These are phyloP conservation scores for Eremobia ochroleuca DNA, from an alignment of 2,888 invertebrate genomes.

Conservation along the genomic window DNA sequence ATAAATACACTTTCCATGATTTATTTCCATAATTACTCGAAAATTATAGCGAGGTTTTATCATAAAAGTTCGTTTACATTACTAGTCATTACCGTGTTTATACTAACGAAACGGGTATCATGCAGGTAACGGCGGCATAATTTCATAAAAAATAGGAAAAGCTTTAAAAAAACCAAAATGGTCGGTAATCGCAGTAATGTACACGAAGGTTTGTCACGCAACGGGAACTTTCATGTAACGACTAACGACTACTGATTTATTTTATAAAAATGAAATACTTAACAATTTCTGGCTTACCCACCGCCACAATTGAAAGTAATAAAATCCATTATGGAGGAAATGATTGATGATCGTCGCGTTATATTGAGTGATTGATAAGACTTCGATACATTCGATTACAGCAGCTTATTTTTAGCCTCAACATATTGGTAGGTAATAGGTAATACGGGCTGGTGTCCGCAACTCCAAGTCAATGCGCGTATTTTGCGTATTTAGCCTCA, in stretches of 20 bases:
- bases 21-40: constrained; percentile 46
- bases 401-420: constrained; percentile 30
- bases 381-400: constrained; percentile 43
- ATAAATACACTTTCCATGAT: constrained; percentile 37
- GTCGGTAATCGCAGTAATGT: constrained; percentile 71
- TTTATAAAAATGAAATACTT: constrained; percentile 51
- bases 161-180: constrained; percentile 54
- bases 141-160: constrained; percentile 56
- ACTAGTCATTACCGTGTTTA: constrained; percentile 52
- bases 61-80: constrained; percentile 55
- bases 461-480: no score
- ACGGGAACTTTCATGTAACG: constrained; percentile 63
- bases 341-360: constrained; percentile 56
- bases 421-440: no score
- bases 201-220: constrained; percentile 76
- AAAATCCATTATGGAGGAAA: constrained; percentile 52
- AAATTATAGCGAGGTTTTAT: constrained; percentile 39
- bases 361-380: constrained; percentile 58
- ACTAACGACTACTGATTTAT: constrained; percentile 59
- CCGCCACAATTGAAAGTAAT: constrained; percentile 57
- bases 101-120: constrained; percentile 46
- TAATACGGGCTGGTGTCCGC: no score
- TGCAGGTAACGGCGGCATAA: constrained; percentile 36
- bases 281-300: constrained; percentile 44
- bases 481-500: constrained; percentile 22